Conservation (phyloP, 2,888 invertebrate species). For the Synanthedon tipuliformis region DNA sequence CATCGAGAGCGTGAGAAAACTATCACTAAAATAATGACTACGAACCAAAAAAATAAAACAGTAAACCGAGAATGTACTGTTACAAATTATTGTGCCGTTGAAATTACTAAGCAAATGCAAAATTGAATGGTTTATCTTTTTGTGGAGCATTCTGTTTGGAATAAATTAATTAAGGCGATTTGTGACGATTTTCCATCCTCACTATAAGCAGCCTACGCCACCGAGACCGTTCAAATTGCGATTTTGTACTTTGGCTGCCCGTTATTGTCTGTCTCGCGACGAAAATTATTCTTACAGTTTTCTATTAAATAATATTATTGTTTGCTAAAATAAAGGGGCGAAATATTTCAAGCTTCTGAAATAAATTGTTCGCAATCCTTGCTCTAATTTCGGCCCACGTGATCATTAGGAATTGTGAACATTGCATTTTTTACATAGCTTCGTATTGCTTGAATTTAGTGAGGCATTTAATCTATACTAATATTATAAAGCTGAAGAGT, state of each 20-base stretch:
- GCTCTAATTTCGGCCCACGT: no score
- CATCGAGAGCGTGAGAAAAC: constrained; percentile 53
- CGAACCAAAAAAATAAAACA: constrained; percentile 39
- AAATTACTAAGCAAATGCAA: constrained; percentile 65
- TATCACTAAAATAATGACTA: constrained; percentile 13
- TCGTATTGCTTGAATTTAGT: no score
- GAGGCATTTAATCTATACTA: no score
- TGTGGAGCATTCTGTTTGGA: constrained; percentile 57
- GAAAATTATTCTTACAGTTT: not conserved
- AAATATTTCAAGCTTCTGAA: no score
- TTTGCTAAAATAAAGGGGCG: no score
- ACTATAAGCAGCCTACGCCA: constrained; percentile 11
- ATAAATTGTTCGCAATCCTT: no score
- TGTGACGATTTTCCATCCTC: constrained; percentile 51
- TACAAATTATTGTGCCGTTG: constrained; percentile 66
- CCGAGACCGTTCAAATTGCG: constrained; percentile 51
- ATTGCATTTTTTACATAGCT: no score
- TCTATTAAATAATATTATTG: no score
- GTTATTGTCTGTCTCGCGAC: constrained; percentile 11
- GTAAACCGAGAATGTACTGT: constrained; percentile 53
- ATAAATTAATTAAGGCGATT: constrained; percentile 65
- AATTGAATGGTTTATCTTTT: constrained; percentile 56
- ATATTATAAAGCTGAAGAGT: no score
- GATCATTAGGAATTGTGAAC: no score
- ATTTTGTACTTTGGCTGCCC: constrained; percentile 35